Evolutionary conservation across 2,113 vertebrate genomes (phyloP).

Genomic region (Hydropotes inermis): DNA sequence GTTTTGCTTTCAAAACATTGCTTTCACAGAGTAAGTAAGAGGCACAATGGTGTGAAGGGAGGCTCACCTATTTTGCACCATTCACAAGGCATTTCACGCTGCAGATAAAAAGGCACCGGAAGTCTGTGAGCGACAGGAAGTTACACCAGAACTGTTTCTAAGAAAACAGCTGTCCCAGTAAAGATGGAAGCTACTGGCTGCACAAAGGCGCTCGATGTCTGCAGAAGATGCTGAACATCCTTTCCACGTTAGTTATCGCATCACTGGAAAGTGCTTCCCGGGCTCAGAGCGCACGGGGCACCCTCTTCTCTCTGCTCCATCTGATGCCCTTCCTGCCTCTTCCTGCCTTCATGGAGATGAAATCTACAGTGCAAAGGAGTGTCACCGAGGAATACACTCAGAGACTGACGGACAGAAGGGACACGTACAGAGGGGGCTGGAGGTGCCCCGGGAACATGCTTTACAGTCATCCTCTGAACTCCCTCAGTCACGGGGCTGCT

Average conservation of each 20-base stretch:
- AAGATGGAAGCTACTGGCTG: neutral
- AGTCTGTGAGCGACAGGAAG: neutral
- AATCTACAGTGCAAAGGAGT: neutral
- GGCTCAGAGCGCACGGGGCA: neutral
- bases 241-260: neutral
- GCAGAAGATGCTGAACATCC: neutral
- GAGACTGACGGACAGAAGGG: neutral
- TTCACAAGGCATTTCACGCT: neutral
- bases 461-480: neutral
- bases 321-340: neutral
- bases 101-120: neutral
- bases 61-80: neutral
- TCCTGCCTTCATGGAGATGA: neutral
- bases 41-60: neutral
- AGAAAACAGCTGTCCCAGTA: conserved; percentile 33
- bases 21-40: neutral
- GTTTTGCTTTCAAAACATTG: neutral
- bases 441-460: neutral
- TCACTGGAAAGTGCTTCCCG: neutral
- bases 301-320: neutral
- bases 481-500: neutral
- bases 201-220: neutral
- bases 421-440: neutral
- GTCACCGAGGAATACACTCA: neutral
- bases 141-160: neutral